These are phyloP conservation scores for Dissostichus mawsoni DNA, from an alignment of 2,113 vertebrate genomes.

Conservation along the genomic window DNA sequence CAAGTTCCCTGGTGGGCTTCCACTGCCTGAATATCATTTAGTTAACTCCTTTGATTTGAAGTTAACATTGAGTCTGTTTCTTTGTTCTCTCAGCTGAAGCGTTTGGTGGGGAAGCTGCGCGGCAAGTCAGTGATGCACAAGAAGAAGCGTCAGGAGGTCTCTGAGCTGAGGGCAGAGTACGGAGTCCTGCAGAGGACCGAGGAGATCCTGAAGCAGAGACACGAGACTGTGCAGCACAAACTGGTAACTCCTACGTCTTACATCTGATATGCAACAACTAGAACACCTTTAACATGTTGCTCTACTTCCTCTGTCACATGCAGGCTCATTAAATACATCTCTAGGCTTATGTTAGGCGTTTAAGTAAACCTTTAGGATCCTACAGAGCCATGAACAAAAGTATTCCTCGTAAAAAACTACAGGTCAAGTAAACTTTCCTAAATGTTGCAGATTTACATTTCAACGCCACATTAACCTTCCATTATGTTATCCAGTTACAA, in stretches of 20 bases:
- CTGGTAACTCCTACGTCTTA: conserved; percentile 84
- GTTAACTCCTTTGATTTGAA: neutral
- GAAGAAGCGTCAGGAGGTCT: conserved; percentile 91
- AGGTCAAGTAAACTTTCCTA: too few relatives aligned
- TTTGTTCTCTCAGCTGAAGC: conserved; percentile 87
- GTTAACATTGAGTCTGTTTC: neutral
- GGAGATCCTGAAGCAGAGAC: conserved; percentile 90
- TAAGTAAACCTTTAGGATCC: neutral
- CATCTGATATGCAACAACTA: too few relatives aligned
- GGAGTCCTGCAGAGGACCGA: conserved; percentile 95
- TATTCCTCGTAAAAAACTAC: too few relatives aligned
- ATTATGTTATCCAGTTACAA: neutral
- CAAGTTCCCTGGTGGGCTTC: too few relatives aligned
- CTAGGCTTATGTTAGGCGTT: neutral
- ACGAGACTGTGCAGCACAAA: conserved; percentile 88
- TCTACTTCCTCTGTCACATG: too few relatives aligned
- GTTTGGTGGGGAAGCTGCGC: conserved; percentile 91
- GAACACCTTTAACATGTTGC: too few relatives aligned
- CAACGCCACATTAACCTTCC: neutral
- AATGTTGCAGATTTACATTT: neutral
- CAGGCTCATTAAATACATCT: too few relatives aligned
- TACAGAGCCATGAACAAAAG: neutral
- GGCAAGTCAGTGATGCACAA: conserved; percentile 92
- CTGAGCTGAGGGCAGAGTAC: conserved; percentile 89
- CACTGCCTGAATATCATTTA: neutral